Percentiles rank a stretch among this genome's conserved stretches.
Evolutionary conservation across 2,797 vertebrate species (phyloP).

Genomic region (Danio choprae): DNA sequence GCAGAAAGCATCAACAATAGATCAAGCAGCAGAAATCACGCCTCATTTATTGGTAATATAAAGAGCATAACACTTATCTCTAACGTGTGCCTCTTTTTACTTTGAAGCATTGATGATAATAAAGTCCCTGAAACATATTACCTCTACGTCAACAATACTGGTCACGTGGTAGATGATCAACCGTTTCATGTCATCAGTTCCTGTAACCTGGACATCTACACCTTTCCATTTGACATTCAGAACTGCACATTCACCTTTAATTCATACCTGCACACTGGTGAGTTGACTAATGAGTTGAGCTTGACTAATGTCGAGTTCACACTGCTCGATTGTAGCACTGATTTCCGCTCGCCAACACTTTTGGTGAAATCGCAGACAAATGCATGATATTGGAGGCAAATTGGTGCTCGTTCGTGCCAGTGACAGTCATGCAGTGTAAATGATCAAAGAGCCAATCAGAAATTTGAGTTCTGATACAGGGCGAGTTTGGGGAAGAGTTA

Average conservation of each 20-base stretch:
- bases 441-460: too few relatives aligned
- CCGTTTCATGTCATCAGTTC: slow-evolving; percentile 76
- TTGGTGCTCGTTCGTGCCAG: too few relatives aligned
- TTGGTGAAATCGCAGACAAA: too few relatives aligned
- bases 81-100: slow-evolving; percentile 14
- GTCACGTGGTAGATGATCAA: slow-evolving; percentile 56
- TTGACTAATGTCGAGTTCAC: not conserved
- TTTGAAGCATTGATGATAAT: slow-evolving; percentile 77
- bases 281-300: too few relatives aligned
- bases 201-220: slow-evolving; percentile 79
- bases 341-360: too few relatives aligned
- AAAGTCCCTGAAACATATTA: slow-evolving; percentile 71
- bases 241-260: slow-evolving; percentile 76
- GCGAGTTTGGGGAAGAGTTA: too few relatives aligned
- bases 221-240: slow-evolving; percentile 81
- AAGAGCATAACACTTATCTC: not conserved
- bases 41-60: not conserved
- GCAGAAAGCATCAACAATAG: too few relatives aligned
- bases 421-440: too few relatives aligned
- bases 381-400: too few relatives aligned
- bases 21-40: too few relatives aligned
- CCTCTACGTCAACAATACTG: slow-evolving; percentile 67
- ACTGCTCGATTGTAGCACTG: too few relatives aligned
- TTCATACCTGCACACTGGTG: slow-evolving; percentile 73
- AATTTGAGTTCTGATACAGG: too few relatives aligned